Conservation (phyloP, 2,797 vertebrate species). For the Chaunax sp. region DNA sequence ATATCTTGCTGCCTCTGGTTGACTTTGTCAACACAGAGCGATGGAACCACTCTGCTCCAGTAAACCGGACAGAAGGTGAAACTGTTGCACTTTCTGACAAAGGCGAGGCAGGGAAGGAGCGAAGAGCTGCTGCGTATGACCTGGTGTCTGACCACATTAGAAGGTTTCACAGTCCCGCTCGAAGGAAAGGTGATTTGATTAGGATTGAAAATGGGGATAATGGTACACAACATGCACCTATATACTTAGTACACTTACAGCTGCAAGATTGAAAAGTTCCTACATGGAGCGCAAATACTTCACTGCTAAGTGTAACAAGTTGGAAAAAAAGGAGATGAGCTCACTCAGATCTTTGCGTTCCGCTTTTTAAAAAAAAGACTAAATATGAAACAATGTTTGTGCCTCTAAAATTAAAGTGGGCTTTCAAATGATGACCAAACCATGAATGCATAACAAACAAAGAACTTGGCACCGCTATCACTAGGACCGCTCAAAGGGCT, state of each 20-base stretch:
- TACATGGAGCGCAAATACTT: no score
- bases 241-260: no score
- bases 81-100: background rate
- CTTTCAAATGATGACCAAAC: conserved; percentile 54
- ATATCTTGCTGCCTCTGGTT: conserved; percentile 46
- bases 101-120: background rate
- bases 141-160: background rate
- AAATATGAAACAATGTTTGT: conserved; percentile 30
- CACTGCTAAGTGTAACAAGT: background rate
- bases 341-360: background rate
- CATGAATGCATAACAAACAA: conserved; percentile 71
- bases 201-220: background rate
- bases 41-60: background rate
- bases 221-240: background rate
- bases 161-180: no score
- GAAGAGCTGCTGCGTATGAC: background rate
- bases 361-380: conserved; percentile 12
- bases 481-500: conserved; percentile 48
- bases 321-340: conserved; percentile 4
- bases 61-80: background rate
- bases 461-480: conserved; percentile 59
- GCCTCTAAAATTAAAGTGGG: conserved; percentile 38
- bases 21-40: background rate
- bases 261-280: no score
- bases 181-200: background rate